Conservation (phyloP, 2,113 vertebrate genomes). For the Pan paniscus region DNA sequence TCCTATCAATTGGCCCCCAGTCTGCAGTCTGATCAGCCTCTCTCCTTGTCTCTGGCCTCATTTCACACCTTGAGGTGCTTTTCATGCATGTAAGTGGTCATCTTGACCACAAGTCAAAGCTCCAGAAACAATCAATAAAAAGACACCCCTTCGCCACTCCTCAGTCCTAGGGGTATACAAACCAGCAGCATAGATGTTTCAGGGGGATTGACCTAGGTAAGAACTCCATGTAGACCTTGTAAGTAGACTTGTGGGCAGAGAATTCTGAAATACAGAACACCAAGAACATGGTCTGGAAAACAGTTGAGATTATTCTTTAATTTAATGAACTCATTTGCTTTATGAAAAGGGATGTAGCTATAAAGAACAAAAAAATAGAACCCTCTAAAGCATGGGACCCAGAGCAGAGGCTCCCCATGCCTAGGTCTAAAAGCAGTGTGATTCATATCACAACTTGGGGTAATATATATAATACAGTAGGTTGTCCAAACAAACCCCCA, state of each 20-base stretch:
- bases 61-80: not conserved
- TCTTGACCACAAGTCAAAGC: not conserved
- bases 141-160: not conserved
- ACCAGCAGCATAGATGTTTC: not conserved
- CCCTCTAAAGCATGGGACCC: not conserved
- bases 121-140: not conserved
- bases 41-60: not conserved
- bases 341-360: not conserved
- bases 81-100: too few species aligned
- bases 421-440: not conserved
- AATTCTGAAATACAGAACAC: not conserved
- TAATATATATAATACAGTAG: not conserved
- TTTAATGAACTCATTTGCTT: not conserved
- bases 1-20: too few species aligned
- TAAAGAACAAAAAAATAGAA: not conserved
- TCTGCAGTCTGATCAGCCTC: not conserved
- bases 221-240: too few species aligned
- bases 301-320: not conserved
- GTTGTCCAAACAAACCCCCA: too few species aligned
- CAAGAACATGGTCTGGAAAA: not conserved
- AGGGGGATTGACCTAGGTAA: not conserved
- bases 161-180: not conserved
- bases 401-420: not conserved
- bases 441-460: not conserved
- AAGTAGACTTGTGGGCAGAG: accelerated